Evolutionary conservation across 1,140 invertebrate genomes (phyloP).

Genomic region (Drosophila carrolli): DNA sequence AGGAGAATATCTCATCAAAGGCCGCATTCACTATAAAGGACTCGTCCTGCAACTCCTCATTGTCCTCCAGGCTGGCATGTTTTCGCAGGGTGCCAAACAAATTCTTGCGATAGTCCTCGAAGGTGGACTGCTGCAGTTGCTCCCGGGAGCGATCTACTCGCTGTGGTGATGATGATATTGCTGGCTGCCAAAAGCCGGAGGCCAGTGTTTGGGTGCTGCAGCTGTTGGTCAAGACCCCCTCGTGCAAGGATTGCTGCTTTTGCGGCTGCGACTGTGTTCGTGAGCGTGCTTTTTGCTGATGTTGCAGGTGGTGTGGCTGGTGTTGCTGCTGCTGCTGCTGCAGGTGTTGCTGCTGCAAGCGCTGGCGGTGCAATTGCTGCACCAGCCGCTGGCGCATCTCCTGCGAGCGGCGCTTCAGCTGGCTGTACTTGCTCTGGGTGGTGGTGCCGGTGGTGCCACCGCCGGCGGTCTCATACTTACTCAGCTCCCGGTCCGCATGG

Average conservation of each 20-base stretch:
- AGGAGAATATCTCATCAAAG: slow-evolving; percentile 78
- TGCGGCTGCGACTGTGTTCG: slow-evolving; percentile 49
- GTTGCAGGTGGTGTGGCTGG: slow-evolving; percentile 33
- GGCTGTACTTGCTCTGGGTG: slow-evolving; percentile 73
- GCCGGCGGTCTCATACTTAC: slow-evolving; percentile 72
- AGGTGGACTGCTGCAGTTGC: slow-evolving; percentile 57
- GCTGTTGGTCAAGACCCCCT: slow-evolving; percentile 57
- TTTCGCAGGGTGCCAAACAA: slow-evolving; percentile 70
- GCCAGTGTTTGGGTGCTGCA: slow-evolving; percentile 69
- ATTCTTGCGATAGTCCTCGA: slow-evolving; percentile 82
- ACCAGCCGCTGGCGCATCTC: slow-evolving; percentile 74
- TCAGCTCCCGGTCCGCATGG: slow-evolving; percentile 54
- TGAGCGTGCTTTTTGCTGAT: slow-evolving; percentile 32
- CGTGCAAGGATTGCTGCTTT: slow-evolving; percentile 30
- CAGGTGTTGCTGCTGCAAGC: slow-evolving; percentile 40
- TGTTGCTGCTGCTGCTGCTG: slow-evolving; percentile 29
- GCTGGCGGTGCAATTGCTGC: slow-evolving; percentile 69
- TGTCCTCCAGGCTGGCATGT: slow-evolving; percentile 48
- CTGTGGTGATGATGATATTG: not conserved
- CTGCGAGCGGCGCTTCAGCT: slow-evolving; percentile 77
- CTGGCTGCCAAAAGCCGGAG: slow-evolving; percentile 14
- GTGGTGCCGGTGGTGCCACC: slow-evolving; percentile 10
- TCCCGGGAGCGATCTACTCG: slow-evolving; percentile 38
- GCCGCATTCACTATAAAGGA: slow-evolving; percentile 75
- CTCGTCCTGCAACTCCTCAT: slow-evolving; percentile 66